Percentiles rank a stretch among this genome's conserved stretches.
phyloP scores from a whole-genome alignment of 1,140 invertebrate genomes.

The Panulirus ornatus region DNA sequence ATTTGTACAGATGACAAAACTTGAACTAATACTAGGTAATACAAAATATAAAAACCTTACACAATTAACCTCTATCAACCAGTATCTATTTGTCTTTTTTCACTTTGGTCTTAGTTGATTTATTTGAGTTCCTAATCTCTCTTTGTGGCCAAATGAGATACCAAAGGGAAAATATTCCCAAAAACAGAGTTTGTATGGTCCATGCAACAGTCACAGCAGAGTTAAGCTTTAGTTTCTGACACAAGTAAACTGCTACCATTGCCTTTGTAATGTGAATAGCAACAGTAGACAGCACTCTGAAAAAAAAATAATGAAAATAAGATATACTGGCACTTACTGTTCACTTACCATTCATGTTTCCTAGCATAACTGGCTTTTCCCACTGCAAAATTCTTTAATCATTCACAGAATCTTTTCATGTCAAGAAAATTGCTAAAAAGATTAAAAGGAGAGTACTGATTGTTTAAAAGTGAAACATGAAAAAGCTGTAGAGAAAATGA shows the following conservation, averaged over 20 bases:
- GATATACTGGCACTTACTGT: not conserved
- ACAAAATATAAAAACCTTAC: too few species aligned
- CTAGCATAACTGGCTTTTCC: too few species aligned
- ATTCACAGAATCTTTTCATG: too few species aligned
- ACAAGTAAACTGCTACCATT: conserved; percentile 30
- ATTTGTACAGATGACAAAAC: too few species aligned
- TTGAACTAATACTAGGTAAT: too few species aligned
- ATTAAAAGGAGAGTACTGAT: too few species aligned
- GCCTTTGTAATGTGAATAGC: conserved; percentile 29
- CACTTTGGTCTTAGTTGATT: not conserved
- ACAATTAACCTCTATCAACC: too few species aligned
- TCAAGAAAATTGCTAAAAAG: too few species aligned
- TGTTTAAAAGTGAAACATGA: too few species aligned
- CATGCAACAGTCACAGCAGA: conserved; percentile 19
- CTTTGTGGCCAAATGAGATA: conserved; percentile 42
- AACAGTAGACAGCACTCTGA: conserved; percentile 20
- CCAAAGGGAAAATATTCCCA: conserved; percentile 46
- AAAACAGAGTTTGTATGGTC: conserved; percentile 39
- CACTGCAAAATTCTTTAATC: too few species aligned
- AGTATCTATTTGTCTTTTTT: conserved; percentile 13
- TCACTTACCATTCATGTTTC: not conserved
- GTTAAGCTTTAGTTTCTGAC: conserved; percentile 30
- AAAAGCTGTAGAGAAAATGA: too few species aligned
- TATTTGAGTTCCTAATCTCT: not conserved
- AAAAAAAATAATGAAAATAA: not conserved